phyloP scores from a whole-genome alignment of 2,113 vertebrate genomes.

The Craseonycteris thonglongyai region DNA sequence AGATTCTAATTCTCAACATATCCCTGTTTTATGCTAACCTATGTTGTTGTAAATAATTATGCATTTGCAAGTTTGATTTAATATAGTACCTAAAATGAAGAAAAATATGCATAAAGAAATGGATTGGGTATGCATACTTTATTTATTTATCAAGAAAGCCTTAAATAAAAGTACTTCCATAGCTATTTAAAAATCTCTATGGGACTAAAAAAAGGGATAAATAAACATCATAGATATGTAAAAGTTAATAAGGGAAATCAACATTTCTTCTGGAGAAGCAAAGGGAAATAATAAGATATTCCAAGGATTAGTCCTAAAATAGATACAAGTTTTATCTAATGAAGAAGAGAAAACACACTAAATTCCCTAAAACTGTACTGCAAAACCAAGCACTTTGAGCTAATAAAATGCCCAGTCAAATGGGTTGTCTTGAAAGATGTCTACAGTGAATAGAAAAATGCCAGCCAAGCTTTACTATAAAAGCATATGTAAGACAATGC shows the following conservation, averaged over 20 bases:
- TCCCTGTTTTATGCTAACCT: neutral
- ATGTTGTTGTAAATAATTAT: neutral
- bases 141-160: neutral
- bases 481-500: conserved; percentile 26
- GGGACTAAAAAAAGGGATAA: neutral
- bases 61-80: neutral
- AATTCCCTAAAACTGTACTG: neutral
- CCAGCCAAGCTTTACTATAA: neutral
- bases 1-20: neutral
- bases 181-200: neutral
- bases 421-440: conserved; percentile 32
- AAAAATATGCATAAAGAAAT: neutral
- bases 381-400: conserved; percentile 18
- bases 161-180: neutral
- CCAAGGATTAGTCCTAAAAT: neutral
- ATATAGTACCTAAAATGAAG: neutral
- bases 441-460: conserved; percentile 35
- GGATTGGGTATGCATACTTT: neutral
- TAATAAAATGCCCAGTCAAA: conserved; percentile 52
- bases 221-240: neutral
- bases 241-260: neutral
- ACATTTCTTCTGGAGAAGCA: neutral
- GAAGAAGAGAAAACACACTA: neutral
- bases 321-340: conserved; percentile 24
- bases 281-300: neutral